Evolutionary conservation across 2,888 invertebrate species (phyloP), one percentile per base, ranked within the genome.

Genomic region (Linyphia triangularis): DNA sequence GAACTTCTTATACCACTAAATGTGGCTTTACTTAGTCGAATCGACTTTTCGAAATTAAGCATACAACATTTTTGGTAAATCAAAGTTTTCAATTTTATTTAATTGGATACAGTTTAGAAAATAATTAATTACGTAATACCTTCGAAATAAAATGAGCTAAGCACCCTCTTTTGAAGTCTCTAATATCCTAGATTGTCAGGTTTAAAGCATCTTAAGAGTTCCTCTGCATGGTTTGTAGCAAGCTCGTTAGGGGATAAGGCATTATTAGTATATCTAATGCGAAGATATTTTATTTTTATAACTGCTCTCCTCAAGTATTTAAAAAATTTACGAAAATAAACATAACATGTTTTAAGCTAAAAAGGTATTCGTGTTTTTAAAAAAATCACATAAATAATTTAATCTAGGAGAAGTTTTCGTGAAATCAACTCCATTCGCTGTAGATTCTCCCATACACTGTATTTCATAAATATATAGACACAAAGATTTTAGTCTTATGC

Each of bases 191-290:
- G 57, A 63, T 61, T 59, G 81, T 57, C n/a, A 28, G 5, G 51
- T 33, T 43, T 51, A 51, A 43, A 40, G 81, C 81, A 81, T 81
- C 81, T 81, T 81, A 81, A 81, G 70, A 30, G 70, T 65, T 69
- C 57, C 33, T 30, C 26, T 7, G 33, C 26, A 69, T 28, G 33
- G 51, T 51, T 70, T 59, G 43, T 33, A 57, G 33, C 26, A 40
- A 57, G 33, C 81, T 81, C 81, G 51, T 81, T 69, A 81, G 24
- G 37, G 70, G 69, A 81, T 81, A 81, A 81, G 70, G 59, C 51
- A 33, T 57, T 70, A 81, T 70, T 57, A 70, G 69, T 70, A 70
- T 81, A 30, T 57, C 59, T 81, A 81, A 81, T 81, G 81, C 24
- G 81, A 16, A 70, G 70, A 57, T n/a, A n/a, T n/a, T n/a, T 30